phyloP scores from a whole-genome alignment of 1,140 invertebrate genomes.

The Drosophila virilis region DNA sequence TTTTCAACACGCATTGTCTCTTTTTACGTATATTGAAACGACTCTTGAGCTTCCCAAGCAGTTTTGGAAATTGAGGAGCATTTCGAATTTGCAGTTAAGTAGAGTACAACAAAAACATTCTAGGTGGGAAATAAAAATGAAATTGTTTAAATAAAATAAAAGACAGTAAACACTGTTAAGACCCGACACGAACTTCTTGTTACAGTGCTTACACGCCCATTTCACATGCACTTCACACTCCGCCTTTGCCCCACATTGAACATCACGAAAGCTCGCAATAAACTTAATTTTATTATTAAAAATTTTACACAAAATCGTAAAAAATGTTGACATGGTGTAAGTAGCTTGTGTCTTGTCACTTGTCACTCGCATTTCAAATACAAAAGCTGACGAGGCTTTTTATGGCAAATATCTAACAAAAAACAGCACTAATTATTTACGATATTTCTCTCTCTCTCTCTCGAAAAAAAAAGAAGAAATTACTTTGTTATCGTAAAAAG shows the following conservation, averaged over 20 bases:
- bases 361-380: neutral
- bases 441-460: constrained; percentile 13
- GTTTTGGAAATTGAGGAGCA: constrained; percentile 6
- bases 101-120: neutral
- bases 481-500: constrained; percentile 66
- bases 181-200: neutral
- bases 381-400: constrained; percentile 5
- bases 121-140: constrained; percentile 13
- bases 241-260: neutral
- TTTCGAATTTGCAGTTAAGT: constrained; percentile 24
- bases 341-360: constrained; percentile 20
- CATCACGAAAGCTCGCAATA: constrained; percentile 18
- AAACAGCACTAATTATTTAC: constrained; percentile 73
- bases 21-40: neutral
- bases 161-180: constrained; percentile 8
- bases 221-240: neutral
- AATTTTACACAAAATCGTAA: constrained; percentile 54
- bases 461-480: constrained; percentile 35
- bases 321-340: constrained; percentile 34
- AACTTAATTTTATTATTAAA: constrained; percentile 52
- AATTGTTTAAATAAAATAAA: constrained; percentile 19
- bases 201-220: neutral
- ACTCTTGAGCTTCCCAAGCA: constrained; percentile 8
- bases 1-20: constrained; percentile 4
- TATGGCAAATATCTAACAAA: constrained; percentile 32